phyloP scores from a whole-genome alignment of 2,888 invertebrate genomes.

The Lissonota sp. region DNA sequence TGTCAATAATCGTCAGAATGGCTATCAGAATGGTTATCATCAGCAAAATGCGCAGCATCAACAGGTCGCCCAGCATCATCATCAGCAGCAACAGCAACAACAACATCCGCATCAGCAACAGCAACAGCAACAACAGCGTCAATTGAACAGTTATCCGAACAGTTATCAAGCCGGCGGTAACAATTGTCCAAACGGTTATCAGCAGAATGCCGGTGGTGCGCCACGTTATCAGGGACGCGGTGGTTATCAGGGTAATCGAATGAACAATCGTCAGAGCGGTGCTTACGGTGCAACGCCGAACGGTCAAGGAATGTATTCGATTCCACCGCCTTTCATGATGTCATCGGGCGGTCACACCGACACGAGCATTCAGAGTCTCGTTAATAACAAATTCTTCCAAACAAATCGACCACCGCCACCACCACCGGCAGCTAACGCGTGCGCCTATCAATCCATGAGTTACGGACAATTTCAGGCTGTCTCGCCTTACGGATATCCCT shows the following conservation, averaged over 20 bases:
- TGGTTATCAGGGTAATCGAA: slow-evolving; percentile 78
- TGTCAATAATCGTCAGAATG: slow-evolving; percentile 86
- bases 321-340: slow-evolving; percentile 85
- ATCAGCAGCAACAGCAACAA: slow-evolving; percentile 82
- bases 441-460: slow-evolving; percentile 87
- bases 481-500: slow-evolving; percentile 87
- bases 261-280: slow-evolving; percentile 71
- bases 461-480: slow-evolving; percentile 90
- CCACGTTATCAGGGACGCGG: slow-evolving; percentile 78
- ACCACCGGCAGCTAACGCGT: slow-evolving; percentile 85
- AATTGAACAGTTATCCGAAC: slow-evolving; percentile 80
- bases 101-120: slow-evolving; percentile 69
- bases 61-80: slow-evolving; percentile 82
- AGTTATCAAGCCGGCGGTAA: slow-evolving; percentile 82
- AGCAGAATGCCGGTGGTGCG: slow-evolving; percentile 70
- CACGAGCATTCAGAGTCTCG: slow-evolving; percentile 85
- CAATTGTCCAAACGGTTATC: slow-evolving; percentile 74
- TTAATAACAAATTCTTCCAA: slow-evolving; percentile 90
- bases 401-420: slow-evolving; percentile 86
- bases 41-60: slow-evolving; percentile 83
- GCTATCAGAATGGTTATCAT: slow-evolving; percentile 84
- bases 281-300: slow-evolving; percentile 71
- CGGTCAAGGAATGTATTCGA: slow-evolving; percentile 81
- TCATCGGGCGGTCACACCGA: slow-evolving; percentile 81
- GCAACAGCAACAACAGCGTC: slow-evolving; percentile 85